A percentile compares a stretch with the other conserved stretches of the same genome.
These are phyloP conservation scores for Drosophila leonis DNA, from an alignment of 2,888 invertebrate genomes.

Conservation along the genomic window DNA sequence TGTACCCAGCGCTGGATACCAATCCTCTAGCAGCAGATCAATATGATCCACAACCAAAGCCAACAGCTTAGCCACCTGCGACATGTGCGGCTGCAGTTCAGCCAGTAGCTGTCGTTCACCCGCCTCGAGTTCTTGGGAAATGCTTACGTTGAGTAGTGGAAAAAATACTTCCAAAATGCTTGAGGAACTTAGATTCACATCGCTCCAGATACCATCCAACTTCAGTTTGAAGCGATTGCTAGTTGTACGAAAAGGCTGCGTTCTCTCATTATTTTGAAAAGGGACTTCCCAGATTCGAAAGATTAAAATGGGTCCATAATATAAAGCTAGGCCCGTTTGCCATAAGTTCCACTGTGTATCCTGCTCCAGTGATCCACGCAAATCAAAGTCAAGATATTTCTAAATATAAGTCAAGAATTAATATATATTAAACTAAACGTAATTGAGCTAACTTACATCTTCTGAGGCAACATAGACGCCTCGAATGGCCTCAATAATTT, in stretches of 20 bases:
- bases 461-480: slow-evolving; percentile 90
- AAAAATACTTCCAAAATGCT: slow-evolving; percentile 95
- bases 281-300: slow-evolving; percentile 94
- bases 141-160: slow-evolving; percentile 87
- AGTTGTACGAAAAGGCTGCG: slow-evolving; percentile 86
- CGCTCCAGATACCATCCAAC: slow-evolving; percentile 94
- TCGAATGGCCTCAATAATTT: slow-evolving; percentile 92
- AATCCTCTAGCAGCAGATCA: slow-evolving; percentile 98
- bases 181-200: slow-evolving; percentile 91
- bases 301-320: slow-evolving; percentile 92
- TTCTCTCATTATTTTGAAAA: slow-evolving; percentile 85
- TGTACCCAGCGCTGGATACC: slow-evolving; percentile 98
- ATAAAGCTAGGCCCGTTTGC: slow-evolving; percentile 95
- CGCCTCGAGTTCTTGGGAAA: slow-evolving; percentile 88
- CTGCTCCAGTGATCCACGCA: slow-evolving; percentile 82
- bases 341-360: slow-evolving; percentile 95
- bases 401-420: slow-evolving; percentile 22
- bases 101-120: slow-evolving; percentile 80
- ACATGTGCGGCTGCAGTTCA: slow-evolving; percentile 90
- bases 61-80: slow-evolving; percentile 92
- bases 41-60: slow-evolving; percentile 97
- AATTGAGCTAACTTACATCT: slow-evolving; percentile 86
- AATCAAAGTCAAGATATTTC: slow-evolving; percentile 82
- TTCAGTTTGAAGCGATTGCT: slow-evolving; percentile 89
- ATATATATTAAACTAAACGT: not conserved